These are phyloP conservation scores for Calonectris borealis DNA, from an alignment of 2,113 vertebrate species.

Conservation along the genomic window DNA sequence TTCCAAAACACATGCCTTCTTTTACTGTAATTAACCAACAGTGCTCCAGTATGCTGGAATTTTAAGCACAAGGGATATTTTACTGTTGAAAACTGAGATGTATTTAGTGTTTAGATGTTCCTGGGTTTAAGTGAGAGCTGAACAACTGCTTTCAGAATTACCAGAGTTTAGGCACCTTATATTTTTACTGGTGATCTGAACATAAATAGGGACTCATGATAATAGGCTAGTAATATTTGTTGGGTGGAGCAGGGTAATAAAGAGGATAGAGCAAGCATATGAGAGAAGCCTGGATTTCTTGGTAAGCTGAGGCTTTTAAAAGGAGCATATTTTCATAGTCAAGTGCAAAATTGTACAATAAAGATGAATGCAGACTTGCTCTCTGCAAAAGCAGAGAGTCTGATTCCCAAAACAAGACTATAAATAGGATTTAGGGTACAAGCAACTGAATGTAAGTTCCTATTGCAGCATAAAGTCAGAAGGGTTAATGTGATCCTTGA, in stretches of 20 bases:
- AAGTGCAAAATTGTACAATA: not conserved
- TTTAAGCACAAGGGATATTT: not conserved
- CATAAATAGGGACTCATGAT: not conserved
- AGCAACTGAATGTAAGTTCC: not conserved
- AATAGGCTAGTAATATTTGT: not conserved
- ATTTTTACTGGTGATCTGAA: not conserved
- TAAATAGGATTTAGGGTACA: not conserved
- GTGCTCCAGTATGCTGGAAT: not conserved
- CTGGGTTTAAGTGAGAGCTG: not conserved
- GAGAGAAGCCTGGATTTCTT: not conserved
- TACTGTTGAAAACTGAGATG: not conserved
- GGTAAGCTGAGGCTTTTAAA: not conserved
- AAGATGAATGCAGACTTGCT: not conserved
- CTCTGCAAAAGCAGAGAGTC: not conserved
- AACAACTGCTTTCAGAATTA: not conserved
- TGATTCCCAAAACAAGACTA: not conserved
- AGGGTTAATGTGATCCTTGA: not conserved
- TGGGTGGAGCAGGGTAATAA: not conserved
- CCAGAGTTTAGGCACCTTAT: not conserved
- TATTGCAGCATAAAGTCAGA: not conserved
- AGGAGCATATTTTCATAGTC: not conserved
- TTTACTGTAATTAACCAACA: not conserved
- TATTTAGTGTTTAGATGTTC: not conserved
- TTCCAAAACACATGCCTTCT: not conserved
- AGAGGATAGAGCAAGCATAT: not conserved